Evolutionary conservation across 2,888 invertebrate species (phyloP).

Genomic region (Pegoplata infirma): DNA sequence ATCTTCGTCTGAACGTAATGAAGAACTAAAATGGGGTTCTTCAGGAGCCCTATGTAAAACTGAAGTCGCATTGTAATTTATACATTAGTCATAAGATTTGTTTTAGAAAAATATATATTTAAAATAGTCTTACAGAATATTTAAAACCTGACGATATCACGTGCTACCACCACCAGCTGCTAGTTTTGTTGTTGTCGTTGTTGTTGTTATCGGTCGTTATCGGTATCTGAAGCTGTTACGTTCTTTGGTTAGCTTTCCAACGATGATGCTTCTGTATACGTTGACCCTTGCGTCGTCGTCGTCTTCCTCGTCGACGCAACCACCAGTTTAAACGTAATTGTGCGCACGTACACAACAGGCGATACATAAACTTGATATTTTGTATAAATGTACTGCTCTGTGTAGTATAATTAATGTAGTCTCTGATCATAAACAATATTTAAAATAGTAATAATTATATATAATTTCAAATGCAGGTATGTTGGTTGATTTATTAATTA

Average conservation of each 20-base stretch:
- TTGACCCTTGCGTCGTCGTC: slow-evolving; percentile 66
- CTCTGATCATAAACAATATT: slow-evolving; percentile 45
- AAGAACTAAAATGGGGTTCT: slow-evolving; percentile 63
- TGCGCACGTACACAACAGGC: slow-evolving; percentile 70
- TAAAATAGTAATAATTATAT: slow-evolving; percentile 1
- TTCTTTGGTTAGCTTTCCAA: slow-evolving; percentile 65
- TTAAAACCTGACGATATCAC: slow-evolving; percentile 54
- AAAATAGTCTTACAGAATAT: slow-evolving; percentile 67
- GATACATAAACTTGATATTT: slow-evolving; percentile 69
- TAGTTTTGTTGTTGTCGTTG: not conserved
- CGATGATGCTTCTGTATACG: slow-evolving; percentile 69
- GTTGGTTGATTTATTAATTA: too few species aligned
- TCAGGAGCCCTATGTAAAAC: slow-evolving; percentile 75
- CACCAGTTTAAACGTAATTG: slow-evolving; percentile 68
- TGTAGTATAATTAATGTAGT: slow-evolving; percentile 44
- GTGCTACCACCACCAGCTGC: slow-evolving; percentile 25
- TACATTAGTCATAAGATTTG: slow-evolving; percentile 34
- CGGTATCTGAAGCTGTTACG: slow-evolving; percentile 27
- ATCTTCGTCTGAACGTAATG: slow-evolving; percentile 34
- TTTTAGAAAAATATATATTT: slow-evolving; percentile 64
- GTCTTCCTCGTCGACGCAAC: slow-evolving; percentile 65
- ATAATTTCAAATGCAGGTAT: not conserved
- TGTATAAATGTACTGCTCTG: slow-evolving; percentile 41
- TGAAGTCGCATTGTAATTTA: slow-evolving; percentile 67
- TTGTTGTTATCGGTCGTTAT: not conserved